Evolutionary conservation across 2,113 vertebrate species (phyloP).

Genomic region (Charadrius vociferus): DNA sequence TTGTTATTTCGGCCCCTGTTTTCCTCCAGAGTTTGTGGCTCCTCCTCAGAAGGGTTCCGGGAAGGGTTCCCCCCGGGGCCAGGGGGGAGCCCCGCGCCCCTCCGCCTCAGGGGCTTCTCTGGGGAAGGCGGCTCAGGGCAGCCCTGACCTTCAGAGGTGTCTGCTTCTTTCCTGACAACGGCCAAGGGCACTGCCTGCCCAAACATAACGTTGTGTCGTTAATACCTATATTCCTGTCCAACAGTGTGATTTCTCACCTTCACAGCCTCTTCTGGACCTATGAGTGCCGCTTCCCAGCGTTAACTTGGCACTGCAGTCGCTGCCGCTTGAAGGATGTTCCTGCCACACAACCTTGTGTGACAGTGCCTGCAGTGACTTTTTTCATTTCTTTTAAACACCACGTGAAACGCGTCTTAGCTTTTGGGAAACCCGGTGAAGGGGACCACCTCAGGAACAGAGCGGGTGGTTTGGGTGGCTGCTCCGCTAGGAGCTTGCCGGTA

Average conservation of each 20-base stretch:
- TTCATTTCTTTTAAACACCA: fast-evolving
- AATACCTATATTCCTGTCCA: fast-evolving
- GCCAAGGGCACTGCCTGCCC: not conserved
- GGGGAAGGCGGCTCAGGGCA: not conserved
- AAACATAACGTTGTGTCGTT: fast-evolving
- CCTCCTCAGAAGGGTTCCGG: fast-evolving
- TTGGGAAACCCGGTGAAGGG: not conserved
- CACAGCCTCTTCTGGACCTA: fast-evolving
- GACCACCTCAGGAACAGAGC: not conserved
- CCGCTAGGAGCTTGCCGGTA: not conserved
- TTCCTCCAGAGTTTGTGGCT: too few species aligned
- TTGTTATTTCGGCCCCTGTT: fast-evolving
- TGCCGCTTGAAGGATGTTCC: not conserved
- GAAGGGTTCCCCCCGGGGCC: not conserved
- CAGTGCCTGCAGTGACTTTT: not conserved
- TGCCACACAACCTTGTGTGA: fast-evolving
- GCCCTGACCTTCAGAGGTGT: not conserved
- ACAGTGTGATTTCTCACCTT: fast-evolving
- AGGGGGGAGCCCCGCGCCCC: not conserved
- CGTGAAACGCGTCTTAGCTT: not conserved
- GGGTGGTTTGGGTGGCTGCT: not conserved
- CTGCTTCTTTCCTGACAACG: not conserved
- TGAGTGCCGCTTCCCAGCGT: fast-evolving
- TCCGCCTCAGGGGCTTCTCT: fast-evolving
- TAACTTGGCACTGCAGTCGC: not conserved